Evolutionary conservation across 2,113 vertebrate genomes (phyloP).

Genomic region (Thermophis baileyi): DNA sequence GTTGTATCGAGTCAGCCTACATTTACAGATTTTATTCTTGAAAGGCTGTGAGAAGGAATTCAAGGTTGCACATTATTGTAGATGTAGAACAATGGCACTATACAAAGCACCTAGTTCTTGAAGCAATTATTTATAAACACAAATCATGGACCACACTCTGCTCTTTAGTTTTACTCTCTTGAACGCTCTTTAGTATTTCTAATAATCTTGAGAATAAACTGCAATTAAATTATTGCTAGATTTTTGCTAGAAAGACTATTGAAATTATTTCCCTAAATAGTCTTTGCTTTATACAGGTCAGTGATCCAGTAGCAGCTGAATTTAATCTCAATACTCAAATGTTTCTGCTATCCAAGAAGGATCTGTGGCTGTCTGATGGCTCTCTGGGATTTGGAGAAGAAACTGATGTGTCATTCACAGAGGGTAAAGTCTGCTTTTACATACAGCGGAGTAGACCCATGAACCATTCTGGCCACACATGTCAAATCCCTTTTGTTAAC

Average conservation of each 20-base stretch:
- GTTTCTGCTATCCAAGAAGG: slow-evolving; percentile 78
- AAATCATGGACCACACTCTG: not conserved
- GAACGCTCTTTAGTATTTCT: not conserved
- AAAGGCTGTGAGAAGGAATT: not conserved
- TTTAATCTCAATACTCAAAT: slow-evolving; percentile 84
- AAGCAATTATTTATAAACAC: not conserved
- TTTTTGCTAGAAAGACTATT: not conserved
- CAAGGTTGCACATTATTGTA: not conserved
- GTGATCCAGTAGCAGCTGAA: slow-evolving; percentile 80
- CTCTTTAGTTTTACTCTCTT: not conserved
- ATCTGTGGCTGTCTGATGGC: slow-evolving; percentile 80
- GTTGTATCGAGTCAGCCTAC: not conserved
- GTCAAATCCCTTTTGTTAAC: not conserved
- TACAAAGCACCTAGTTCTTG: not conserved
- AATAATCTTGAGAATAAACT: not conserved
- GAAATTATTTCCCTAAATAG: not conserved
- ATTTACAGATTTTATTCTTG: not conserved
- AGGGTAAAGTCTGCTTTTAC: slow-evolving; percentile 63
- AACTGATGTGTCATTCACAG: slow-evolving; percentile 75
- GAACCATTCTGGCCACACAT: not conserved
- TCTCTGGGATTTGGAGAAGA: slow-evolving; percentile 82
- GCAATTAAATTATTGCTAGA: not conserved
- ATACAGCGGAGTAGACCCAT: not conserved
- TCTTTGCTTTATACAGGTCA: slow-evolving; percentile 65
- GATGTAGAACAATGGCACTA: not conserved